Evolutionary conservation across 2,888 invertebrate species (phyloP), one percentile per base, ranked within the genome.

Genomic region (Phoenoteleia sp.): DNA sequence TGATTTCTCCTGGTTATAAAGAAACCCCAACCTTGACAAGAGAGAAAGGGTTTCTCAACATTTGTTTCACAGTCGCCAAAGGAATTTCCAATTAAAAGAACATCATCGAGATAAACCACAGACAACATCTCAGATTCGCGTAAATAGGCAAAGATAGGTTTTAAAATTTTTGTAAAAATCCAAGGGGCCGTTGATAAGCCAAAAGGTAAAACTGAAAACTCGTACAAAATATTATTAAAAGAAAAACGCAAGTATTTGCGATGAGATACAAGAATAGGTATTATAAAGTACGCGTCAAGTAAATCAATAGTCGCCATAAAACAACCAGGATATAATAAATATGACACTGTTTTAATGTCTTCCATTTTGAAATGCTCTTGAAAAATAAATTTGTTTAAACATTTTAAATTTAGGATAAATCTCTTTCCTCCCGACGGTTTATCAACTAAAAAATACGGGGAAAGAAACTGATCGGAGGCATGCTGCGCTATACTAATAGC

Each of bases 61-160:
- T 47, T 47, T 6, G 4, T 5, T 0, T 15, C 2, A 54, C 13
- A 5, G 67, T 69, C 11, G 23, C 11, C 1, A 49, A 17, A 6
- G 5, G 62, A 47, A 19, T 80, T 33, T 2, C 80, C 84, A 0
- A 84, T 0, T 13, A 75, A 11, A 5, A 75, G 25, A 27, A 64
- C 47, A 54, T 84, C 74, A 15, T 84, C 79, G 0, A 67, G 17
- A n/a, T 84, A 84, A 52, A 60, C 21, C 0, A 71, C 71, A 15
- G 25, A 15, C 4, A 47, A 56, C 15, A 21, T n/a, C n/a, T n/a
- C n/a, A n/a, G n/a, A n/a, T n/a, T 42, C 42, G 7, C 42, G 42
- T 42, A 42, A 42, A 42, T 42, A 42, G n/a, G 52, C 23, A 52
- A 52, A 13, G 9, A 52, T n/a, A 4, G 52, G 52, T 52, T 52